Evolutionary conservation across 1,140 invertebrate genomes (phyloP), one percentile per base, ranked within the genome.

Genomic region (Polyergus mexicanus): DNA sequence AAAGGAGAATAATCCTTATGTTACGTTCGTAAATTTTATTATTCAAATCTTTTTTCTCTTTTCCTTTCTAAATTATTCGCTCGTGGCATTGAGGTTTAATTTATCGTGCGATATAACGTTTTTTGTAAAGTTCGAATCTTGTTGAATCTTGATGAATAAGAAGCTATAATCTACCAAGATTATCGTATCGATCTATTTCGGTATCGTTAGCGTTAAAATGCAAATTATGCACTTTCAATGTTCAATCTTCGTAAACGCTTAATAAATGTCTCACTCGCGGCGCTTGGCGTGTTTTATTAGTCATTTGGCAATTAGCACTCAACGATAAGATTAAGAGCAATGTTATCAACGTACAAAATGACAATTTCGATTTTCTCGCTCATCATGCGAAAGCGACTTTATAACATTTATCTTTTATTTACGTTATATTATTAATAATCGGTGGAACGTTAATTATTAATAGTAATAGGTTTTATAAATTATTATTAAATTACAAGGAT

Each of bases 271-370:
- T 60, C 22, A 32, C 1, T 75, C 13, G 13, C 11, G 35, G 8
- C n/a, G 13, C 51, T n/a, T 25, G 16, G 35, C 25, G 11, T 38
- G 22, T 75, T 60, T 60, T 0, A 58, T 58, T 58, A 58, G 7
- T 58, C 54, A 58, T 51, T 22, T 58, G 54, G 8, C 10, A 58
- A 58, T 58, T 58, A 58, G 8, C n/a, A n/a, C 32, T 75, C 38
- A 60, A 7, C 35, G 72, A 75, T 75, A 75, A 75, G 35, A 75
- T 25, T 75, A 75, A 60, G 35, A 60, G 32, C 8, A 25, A 19
- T 25, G n/a, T 58, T 75, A 75, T 74, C 71, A 58, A 25, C 7
- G 10, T 28, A 19, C 16, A 63, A 6, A 63, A 63, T n/a, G 58
- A 41, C 5, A 58, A 11, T 76, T 76, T 6, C 25, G 54, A 76